Base-by-base conservation (phyloP, 1,140 invertebrate species). In the Hyposmocoma kahamanoa region DNA sequence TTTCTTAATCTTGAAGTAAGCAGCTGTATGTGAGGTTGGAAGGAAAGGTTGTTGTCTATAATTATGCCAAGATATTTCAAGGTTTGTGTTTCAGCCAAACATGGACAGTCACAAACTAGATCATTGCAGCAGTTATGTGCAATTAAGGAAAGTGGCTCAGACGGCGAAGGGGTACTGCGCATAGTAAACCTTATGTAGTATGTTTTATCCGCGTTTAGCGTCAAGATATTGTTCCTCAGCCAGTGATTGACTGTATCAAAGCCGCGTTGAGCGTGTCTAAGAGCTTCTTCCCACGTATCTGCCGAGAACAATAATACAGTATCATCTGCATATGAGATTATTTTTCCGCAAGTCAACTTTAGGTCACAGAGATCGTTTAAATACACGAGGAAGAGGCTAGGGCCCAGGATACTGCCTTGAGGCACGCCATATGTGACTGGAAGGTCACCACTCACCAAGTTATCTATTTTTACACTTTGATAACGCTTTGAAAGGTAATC, bases 351-450 rank as follows among this genome's bases (percentile, higher is more conserved):
- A 18, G n/a, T 17, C 10, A 50, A 13, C 10, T 22, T 13, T 2
- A 50, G 10, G 11, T 42, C 28, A 22, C 39, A 42, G n/a, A 50
- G 39, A 11, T 50, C 39, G 19, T 50, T 50, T 21, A 50, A 43
- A 32, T 22, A 50, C 0, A 22, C 4, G 6, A 50, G 41, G 19
- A 50, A 50, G 1, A 50, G 41, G 0, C 28, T 50, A 9, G 47
- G 47, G 2, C 47, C 22, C 19, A 42, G 41, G 19, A 42, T 17
- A n/a, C 42, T 45, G 13, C 42, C 42, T 9, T 45, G 42, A 3
- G 42, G 42, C 5, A 45, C 42, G 2, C 42, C 42, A 19, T 45
- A 45, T 3, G 8, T 17, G 1, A 45, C 18, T 15, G 17, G 8
- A 13, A 32, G n/a, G 1, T 50, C 39, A 22, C 18, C 19, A 21